Percentiles rank a stretch among this genome's conserved stretches.
Conservation (phyloP, 92 coral and sea anemone species). For the Epizoanthus illoricatus region DNA sequence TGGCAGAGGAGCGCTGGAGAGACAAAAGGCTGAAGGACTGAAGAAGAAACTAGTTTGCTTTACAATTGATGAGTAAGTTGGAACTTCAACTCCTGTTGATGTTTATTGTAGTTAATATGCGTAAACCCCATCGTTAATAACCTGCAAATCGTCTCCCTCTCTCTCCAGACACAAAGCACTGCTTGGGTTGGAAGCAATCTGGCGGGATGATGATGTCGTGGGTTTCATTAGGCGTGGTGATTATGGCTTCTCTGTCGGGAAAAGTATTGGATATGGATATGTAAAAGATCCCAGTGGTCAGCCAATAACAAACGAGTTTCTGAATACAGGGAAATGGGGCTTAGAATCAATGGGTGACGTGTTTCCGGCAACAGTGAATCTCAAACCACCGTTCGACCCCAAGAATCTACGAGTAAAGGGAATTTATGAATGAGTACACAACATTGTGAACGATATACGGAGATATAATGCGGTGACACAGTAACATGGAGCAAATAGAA, state of each 20-base stretch:
- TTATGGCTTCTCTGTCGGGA: constrained; percentile 79
- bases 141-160: neutral
- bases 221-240: constrained; percentile 97
- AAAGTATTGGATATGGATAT: constrained; percentile 90
- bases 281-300: constrained; percentile 76
- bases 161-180: constrained; percentile 83
- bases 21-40: constrained; percentile 85
- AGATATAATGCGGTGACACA: no score
- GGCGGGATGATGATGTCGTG: constrained; percentile 76
- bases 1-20: constrained; percentile 93
- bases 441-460: no score
- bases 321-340: constrained; percentile 75
- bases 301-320: constrained; percentile 67
- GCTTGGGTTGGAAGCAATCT: constrained; percentile 91
- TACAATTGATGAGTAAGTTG: constrained; percentile 87
- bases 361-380: constrained; percentile 74
- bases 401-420: constrained; percentile 91
- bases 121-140: neutral
- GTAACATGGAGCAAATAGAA: no score
- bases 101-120: neutral
- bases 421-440: constrained; percentile 46
- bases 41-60: constrained; percentile 80
- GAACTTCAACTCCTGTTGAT: neutral
- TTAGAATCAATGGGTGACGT: constrained; percentile 90
- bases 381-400: constrained; percentile 91